These are phyloP conservation scores for Drosophila anomalata DNA, from an alignment of 2,888 invertebrate species.

Conservation along the genomic window DNA sequence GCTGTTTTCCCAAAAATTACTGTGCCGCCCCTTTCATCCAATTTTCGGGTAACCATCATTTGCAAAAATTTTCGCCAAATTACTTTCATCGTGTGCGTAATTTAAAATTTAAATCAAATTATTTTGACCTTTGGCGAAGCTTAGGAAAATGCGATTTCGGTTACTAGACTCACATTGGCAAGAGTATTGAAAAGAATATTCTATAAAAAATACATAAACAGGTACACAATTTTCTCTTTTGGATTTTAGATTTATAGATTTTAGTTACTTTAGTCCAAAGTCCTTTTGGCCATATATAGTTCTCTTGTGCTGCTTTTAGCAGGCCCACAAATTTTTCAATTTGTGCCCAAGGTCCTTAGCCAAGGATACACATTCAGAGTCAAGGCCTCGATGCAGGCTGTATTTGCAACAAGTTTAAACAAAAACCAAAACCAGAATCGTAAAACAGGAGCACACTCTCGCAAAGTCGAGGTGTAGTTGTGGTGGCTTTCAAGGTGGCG, in stretches of 20 bases:
- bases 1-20: not conserved
- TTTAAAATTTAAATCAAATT: conserved; percentile 47
- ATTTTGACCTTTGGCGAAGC: conserved; percentile 26
- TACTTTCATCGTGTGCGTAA: conserved; percentile 33
- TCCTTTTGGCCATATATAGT: conserved; percentile 10
- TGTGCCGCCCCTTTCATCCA: not conserved
- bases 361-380: conserved; percentile 66
- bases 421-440: conserved; percentile 22
- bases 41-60: conserved; percentile 28
- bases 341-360: conserved; percentile 46
- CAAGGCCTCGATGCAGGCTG: conserved; percentile 52
- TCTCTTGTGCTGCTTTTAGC: conserved; percentile 13
- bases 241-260: conserved; percentile 8
- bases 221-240: not conserved
- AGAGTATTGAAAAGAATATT: not conserved
- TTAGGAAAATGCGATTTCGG: conserved; percentile 2
- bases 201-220: not conserved
- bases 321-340: conserved; percentile 64
- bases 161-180: not conserved
- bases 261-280: not conserved
- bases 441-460: conserved; percentile 12
- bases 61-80: conserved; percentile 26
- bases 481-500: conserved; percentile 59
- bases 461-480: conserved; percentile 19
- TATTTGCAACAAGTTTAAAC: conserved; percentile 68